Evolutionary conservation across 1,140 invertebrate species (phyloP).

Genomic region (Ceratosolen fusciceps): DNA sequence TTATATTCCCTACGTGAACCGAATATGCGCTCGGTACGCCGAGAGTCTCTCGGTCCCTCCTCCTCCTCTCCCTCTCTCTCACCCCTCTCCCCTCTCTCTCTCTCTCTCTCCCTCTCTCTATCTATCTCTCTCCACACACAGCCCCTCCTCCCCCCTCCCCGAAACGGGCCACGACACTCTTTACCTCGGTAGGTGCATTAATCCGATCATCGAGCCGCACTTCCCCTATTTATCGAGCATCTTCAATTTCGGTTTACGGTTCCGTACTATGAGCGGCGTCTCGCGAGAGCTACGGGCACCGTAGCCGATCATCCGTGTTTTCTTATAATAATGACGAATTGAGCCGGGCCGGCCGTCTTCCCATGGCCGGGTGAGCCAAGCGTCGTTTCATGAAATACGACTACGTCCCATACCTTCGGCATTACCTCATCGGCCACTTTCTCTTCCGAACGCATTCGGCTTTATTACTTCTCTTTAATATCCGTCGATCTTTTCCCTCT

Average conservation of each 20-base stretch:
- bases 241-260: not conserved
- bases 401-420: too few species aligned
- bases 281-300: not conserved
- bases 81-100: not conserved
- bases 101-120: slow-evolving; percentile 8
- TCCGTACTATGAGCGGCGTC: not conserved
- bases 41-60: not conserved
- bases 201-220: not conserved
- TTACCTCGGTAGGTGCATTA: not conserved
- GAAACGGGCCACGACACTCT: not conserved
- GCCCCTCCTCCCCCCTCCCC: slow-evolving; percentile 12
- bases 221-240: not conserved
- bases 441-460: too few species aligned
- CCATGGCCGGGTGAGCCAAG: too few species aligned
- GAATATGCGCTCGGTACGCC: slow-evolving; percentile 26
- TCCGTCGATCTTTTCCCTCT: too few species aligned
- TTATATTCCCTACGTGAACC: slow-evolving; percentile 22
- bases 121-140: not conserved
- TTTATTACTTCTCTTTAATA: too few species aligned
- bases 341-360: too few species aligned
- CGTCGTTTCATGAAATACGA: too few species aligned
- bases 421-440: too few species aligned
- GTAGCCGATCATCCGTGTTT: too few species aligned
- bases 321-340: too few species aligned
- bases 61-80: slow-evolving; percentile 11